A percentile compares a stretch with the other conserved stretches of the same genome.
Evolutionary conservation across 2,888 invertebrate genomes (phyloP).

Genomic region (Cantharis lateralis): DNA sequence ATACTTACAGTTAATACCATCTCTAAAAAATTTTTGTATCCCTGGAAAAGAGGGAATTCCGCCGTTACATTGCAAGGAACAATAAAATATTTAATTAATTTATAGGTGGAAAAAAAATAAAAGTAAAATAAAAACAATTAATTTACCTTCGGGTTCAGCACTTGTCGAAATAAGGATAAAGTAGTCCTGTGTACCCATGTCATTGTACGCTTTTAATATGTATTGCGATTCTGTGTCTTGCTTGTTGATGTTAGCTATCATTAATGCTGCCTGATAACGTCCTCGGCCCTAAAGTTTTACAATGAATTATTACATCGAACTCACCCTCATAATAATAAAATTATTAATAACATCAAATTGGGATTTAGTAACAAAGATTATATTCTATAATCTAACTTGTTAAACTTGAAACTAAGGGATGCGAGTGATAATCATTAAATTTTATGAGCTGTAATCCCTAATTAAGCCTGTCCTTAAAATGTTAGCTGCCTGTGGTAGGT

Average conservation of each 20-base stretch:
- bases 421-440: background rate
- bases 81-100: background rate
- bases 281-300: constrained; percentile 64
- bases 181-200: constrained; percentile 69
- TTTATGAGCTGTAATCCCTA: background rate
- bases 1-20: constrained; percentile 36
- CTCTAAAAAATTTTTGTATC: constrained; percentile 42
- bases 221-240: constrained; percentile 78
- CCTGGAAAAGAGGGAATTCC: constrained; percentile 31
- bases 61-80: background rate
- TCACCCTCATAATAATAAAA: background rate
- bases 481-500: background rate
- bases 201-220: constrained; percentile 69
- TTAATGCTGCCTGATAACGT: constrained; percentile 69
- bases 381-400: background rate
- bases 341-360: background rate
- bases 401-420: background rate
- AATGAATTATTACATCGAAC: background rate
- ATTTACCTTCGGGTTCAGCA: constrained; percentile 62
- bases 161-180: constrained; percentile 71
- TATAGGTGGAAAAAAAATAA: background rate
- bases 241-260: constrained; percentile 69
- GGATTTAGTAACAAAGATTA: background rate
- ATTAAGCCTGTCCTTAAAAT: background rate
- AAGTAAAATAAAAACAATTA: background rate